Evolutionary conservation across 2,888 invertebrate genomes (phyloP).

Genomic region (Sphaerolaimus hirsutus): DNA sequence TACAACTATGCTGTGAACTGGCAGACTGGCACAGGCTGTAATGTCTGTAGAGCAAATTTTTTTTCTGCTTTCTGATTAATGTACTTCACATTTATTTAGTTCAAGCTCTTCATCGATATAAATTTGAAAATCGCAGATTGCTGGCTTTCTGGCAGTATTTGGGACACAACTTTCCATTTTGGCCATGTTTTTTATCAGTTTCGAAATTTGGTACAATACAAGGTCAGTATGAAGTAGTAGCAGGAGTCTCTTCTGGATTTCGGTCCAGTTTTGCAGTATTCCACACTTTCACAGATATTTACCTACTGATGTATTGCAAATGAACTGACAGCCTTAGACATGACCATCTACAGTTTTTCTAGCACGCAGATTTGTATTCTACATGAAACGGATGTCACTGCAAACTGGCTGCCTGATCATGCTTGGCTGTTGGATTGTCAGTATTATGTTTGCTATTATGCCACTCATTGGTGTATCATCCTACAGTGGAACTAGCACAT

Average conservation of each 20-base stretch:
- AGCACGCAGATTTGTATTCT: conserved; percentile 40
- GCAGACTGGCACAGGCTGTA: conserved; percentile 47
- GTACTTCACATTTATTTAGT: neutral
- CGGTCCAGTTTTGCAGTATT: too few species aligned
- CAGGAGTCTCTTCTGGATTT: too few species aligned
- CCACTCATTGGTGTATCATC: conserved; percentile 73
- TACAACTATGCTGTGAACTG: conserved; percentile 83
- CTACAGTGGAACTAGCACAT: conserved; percentile 83
- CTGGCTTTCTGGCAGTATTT: conserved; percentile 75
- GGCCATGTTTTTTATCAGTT: conserved; percentile 63
- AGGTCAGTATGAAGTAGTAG: conserved; percentile 7
- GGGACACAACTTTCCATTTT: conserved; percentile 75
- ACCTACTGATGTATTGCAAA: too few species aligned
- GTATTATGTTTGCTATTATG: conserved; percentile 56
- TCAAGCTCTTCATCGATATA: neutral
- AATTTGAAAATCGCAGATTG: conserved; percentile 64
- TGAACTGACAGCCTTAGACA: too few species aligned
- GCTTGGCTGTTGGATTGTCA: conserved; percentile 72
- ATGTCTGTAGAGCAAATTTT: too few species aligned
- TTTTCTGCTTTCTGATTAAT: too few species aligned
- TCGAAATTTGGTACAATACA: conserved; percentile 22
- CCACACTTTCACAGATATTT: neutral
- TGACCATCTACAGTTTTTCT: too few species aligned
- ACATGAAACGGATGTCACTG: conserved; percentile 73
- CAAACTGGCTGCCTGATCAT: conserved; percentile 73